Base-by-base conservation (phyloP, 2,888 invertebrate genomes). In the Archips crataeganus region DNA sequence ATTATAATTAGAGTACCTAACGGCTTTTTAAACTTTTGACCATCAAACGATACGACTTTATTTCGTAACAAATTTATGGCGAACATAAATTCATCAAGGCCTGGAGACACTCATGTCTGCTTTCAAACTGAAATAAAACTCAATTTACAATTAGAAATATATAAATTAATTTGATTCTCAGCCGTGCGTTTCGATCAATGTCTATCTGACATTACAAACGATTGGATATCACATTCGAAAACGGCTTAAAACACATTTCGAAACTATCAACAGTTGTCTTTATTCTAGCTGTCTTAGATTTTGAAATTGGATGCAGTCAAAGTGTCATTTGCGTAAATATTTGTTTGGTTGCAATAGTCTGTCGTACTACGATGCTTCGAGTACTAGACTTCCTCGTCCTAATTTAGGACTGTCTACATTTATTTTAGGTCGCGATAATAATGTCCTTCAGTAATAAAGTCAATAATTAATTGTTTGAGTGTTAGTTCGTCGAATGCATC, bases 141-240 rank as follows among this genome's bases (percentile, higher is more conserved):
- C 45, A 8, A 36, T 45, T 68, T 47, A 67, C 47, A 39, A 72
- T 32, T 57, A 13, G 13, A 59, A 63, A 71, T 64, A 45, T 47
- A 72, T 67, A 72, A 72, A 67, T 72, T 47, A 51, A 36, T 63
- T 42, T 15, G 13, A 57, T 65, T n/a, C 47, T 45, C 62, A 62
- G 54, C 57, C 45, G 62, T 47, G 57, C 57, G 62, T 72, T 72
- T 72, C 72, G 23, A 67, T 71, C 71, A 71, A 71, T 67, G 71
- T 71, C 71, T 6, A 66, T 60, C 61, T 42, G 45, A 71, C 61
- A 71, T 71, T 67, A 67, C 67, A 62, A 62, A 67, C n/a, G 54
- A 23, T 32, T 47, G 4, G 32, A 57, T 3, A 47, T 36, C 10
- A n/a, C 0, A 6, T n/a, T 36, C n/a, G 1, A 65, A 15, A 65